phyloP scores from a whole-genome alignment of 1,140 invertebrate genomes.

The Drosophila bocqueti region DNA sequence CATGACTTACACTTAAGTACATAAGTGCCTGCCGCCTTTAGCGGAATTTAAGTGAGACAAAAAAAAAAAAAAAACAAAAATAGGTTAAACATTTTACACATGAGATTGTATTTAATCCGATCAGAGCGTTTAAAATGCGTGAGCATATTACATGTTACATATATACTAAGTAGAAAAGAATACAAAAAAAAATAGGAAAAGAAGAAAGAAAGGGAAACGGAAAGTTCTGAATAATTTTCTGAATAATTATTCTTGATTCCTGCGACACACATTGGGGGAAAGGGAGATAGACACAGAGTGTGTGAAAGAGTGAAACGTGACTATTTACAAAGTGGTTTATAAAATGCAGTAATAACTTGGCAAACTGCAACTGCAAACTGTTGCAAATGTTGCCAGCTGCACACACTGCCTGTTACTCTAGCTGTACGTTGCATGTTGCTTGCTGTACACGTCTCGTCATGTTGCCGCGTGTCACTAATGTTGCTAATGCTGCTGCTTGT shows the following conservation, averaged over 20 bases:
- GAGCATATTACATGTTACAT: conserved; percentile 45
- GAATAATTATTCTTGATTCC: neutral
- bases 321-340: conserved; percentile 34
- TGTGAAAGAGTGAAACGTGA: conserved; percentile 19
- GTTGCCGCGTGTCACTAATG: conserved; percentile 6
- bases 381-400: neutral
- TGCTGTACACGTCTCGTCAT: neutral
- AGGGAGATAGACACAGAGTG: neutral
- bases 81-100: conserved; percentile 41
- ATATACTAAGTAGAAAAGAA: conserved; percentile 50
- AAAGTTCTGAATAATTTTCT: no score
- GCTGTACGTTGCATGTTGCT: conserved; percentile 18
- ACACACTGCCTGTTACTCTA: neutral
- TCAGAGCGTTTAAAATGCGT: conserved; percentile 35
- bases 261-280: neutral
- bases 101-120: conserved; percentile 39
- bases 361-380: neutral
- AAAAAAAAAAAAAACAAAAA: conserved; percentile 17
- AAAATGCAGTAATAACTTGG: conserved; percentile 12
- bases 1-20: conserved; percentile 48
- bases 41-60: conserved; percentile 24
- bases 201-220: neutral
- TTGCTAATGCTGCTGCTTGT: conserved; percentile 19
- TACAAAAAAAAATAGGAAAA: conserved; percentile 11
- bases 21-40: conserved; percentile 15